phyloP scores from a whole-genome alignment of 2,113 vertebrate genomes.

The Neogobius melanostomus region DNA sequence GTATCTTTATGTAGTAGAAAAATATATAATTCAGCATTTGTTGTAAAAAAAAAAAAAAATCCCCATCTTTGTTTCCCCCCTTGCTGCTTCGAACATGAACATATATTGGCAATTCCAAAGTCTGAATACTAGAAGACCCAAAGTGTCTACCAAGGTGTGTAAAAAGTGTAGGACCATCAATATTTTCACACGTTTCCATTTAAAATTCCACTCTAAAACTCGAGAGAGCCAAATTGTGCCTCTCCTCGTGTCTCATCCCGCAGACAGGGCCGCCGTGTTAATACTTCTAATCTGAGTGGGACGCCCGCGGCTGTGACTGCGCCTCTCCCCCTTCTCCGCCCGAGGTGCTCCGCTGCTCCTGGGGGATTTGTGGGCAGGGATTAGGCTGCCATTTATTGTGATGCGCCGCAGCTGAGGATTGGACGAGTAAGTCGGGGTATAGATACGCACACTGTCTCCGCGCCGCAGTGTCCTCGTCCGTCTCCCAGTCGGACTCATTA shows the following conservation, averaged over 20 bases:
- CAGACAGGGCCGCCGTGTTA: constrained; percentile 50
- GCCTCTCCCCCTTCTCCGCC: constrained; percentile 22
- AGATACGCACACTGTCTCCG: constrained; percentile 1
- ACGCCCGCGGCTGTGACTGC: constrained; percentile 34
- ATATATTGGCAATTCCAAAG: no score
- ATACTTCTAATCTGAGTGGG: constrained; percentile 57
- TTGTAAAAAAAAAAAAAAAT: no score
- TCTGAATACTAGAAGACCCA: no score
- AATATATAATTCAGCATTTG: no score
- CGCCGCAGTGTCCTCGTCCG: constrained; percentile 12
- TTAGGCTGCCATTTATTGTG: constrained; percentile 49
- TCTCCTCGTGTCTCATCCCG: constrained; percentile 28
- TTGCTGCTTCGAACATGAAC: no score
- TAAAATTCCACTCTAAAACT: constrained; percentile 21
- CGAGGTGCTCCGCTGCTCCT: constrained; percentile 43
- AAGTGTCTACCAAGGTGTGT: no score
- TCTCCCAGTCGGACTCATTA: constrained; percentile 52
- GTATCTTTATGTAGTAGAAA: no score
- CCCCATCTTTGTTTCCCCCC: no score
- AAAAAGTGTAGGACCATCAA: no score
- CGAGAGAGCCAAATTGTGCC: constrained; percentile 17
- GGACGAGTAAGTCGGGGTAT: constrained; percentile 8
- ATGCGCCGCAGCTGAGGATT: constrained; percentile 38
- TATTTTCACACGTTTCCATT: constrained; percentile 3
- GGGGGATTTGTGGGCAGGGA: constrained; percentile 30